Evolutionary conservation across 2,113 vertebrate species (phyloP), one percentile per base, ranked within the genome.

Genomic region (Thermophis baileyi): DNA sequence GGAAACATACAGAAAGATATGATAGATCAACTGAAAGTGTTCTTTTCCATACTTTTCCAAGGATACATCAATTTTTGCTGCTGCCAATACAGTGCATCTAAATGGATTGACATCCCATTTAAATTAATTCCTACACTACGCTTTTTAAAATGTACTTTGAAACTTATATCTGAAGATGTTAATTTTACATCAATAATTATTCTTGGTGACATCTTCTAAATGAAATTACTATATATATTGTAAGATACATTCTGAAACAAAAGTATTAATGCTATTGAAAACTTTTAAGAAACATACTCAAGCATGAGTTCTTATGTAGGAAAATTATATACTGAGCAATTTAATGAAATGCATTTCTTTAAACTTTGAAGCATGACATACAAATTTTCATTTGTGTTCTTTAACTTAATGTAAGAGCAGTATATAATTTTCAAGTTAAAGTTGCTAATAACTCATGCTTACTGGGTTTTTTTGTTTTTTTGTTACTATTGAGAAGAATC

Each of bases 221-320:
- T 85, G 16, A 57, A 16, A 63, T 14, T 55, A 63, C 6, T 20
- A 92, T 44, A 20, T 89, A 2, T 10, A 25, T 81, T 60, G 54
- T 60, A 57, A 55, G 40, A 46, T 44, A 88, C 30, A 50, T 88
- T 50, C 27, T 51, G 49, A 30, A 88, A 88, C 50, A 88, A 88
- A 51, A 88, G 8, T 87, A 87, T 63, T 63, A 63, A 63, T n/a
- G 3, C 47, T 51, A 50, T 30, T 50, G 86, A 30, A 51, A n/a
- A 3, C 6, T 50, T 87, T 24, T 50, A 81, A 81, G 69, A 40
- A 40, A 81, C 16, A 50, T 25, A 3, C 18, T 40, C 14, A 6
- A n/a, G 4, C 22, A 55, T 44, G 54, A 0, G 0, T 40, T 22
- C 1, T 1, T 24, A 57, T 0, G 1, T 7, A 50, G 40, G 9